Base-by-base conservation (phyloP, 2,113 vertebrate species). In the Brienomyrus longianalis region DNA sequence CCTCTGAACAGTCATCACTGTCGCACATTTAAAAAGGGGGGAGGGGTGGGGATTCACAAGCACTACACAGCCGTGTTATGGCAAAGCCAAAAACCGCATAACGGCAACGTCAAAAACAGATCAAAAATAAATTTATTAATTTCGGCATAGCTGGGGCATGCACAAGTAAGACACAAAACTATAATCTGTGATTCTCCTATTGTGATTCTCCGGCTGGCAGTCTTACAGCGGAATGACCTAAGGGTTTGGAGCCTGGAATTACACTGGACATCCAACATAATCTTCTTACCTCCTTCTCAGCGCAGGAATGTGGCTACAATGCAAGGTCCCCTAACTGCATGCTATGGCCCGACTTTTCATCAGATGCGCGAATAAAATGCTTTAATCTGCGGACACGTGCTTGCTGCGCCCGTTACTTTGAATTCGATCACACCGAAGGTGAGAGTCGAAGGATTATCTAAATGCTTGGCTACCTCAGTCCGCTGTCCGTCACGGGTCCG, bases 261-360 rank as follows among this genome's bases (percentile, higher is more conserved):
- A 52, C 27, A 39, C 86, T 56, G 86, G 27, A 39, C 86, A n/a
- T 85, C n/a, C 9, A 56, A 54, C 47, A 19, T 87, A 87, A 87
- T 87, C 86, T 56, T 35, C 86, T 87, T 87, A 87, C 86, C 86
- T 87, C 51, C 86, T 83, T 83, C 80, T 87, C 31, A 51, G 50
- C 51, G 86, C 86, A 87, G 51, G 50, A 54, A 52, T 56, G 31
- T 51, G 19, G 31, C 31, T 54, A 87, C 50, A 87, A 35, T 31
- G 51, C 15, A 35, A 35, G 31, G 52, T 54, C 86, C 8, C 50
- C 31, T 52, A 52, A 54, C 50, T 87, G 86, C 31, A 87, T 59
- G n/a, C 51, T 39, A 54, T 5, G 6, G 47, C 48, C n/a, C 47
- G 23, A 39, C 31, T 54, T 27, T 87, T 54, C 50, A 19, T 54